Evolutionary conservation across 1,140 invertebrate species (phyloP), one percentile per base, ranked within the genome.

Genomic region (Drosophila mayri): DNA sequence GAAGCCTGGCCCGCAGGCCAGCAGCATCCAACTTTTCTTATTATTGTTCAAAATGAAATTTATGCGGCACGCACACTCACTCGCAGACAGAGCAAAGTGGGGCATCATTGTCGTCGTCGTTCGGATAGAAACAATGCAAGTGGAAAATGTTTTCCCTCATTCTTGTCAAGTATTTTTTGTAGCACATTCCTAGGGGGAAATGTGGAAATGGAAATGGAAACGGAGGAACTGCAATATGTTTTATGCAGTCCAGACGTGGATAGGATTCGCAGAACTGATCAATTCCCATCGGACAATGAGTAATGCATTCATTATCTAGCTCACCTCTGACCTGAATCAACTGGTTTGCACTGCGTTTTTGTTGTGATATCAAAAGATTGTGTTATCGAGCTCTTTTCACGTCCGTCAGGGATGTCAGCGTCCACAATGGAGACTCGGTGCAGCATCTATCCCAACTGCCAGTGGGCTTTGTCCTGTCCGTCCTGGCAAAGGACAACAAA

Each of bases 1-100:
- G 44, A 58, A 72, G 65, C 63, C 47, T 63, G 72, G 57, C 43
- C 85, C 58, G 58, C 80, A 61, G 80, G 72, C 84, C 78, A 80
- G 83, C 71, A 67, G 46, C 80, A 74, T 63, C 62, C 80, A 90
- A 90, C 84, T 90, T 88, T 88, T 90, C 73, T 80, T 90, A 84
- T 88, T 88, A 84, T 84, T 84, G 73, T 80, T 73, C 44, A 77
- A 84, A 87, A 76, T 84, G 84, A 74, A 74, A 80, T 83, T 71
- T 60, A 77, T 79, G 49, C 63, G 60, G 58, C 63, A 52, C 70
- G 63, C 41, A 68, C 65, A 68, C 43, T 64, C 38, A n/a, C 22
- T 55, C 46, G 46, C 38, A 60, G 30, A 58, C 30, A 66, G 18
- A 43, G 30, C 40, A 88, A 87, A 88, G 76, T 87, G 84, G 84